phyloP scores from a whole-genome alignment of 2,888 invertebrate species.

The Platycheirus albimanus region DNA sequence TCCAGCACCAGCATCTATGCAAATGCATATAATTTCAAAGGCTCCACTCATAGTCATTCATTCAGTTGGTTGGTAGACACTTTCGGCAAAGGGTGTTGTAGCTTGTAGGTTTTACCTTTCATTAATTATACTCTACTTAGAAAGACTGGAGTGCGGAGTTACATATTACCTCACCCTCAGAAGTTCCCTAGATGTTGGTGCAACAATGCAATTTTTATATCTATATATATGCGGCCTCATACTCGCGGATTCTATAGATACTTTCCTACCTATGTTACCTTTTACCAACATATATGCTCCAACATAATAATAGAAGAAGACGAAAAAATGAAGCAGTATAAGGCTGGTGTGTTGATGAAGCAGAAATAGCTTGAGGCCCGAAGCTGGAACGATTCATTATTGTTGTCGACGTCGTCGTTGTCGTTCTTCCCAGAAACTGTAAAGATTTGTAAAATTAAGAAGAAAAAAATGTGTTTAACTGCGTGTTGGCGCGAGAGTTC shows the following conservation, averaged over 20 bases:
- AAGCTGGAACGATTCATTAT: conserved; percentile 61
- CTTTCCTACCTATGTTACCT: too few relatives aligned
- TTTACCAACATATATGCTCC: too few relatives aligned
- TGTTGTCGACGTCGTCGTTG: conserved; percentile 35
- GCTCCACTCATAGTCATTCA: conserved; percentile 12
- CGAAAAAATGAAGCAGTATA: conserved; percentile 56
- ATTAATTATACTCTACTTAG: conserved; percentile 76
- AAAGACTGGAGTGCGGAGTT: conserved; percentile 52
- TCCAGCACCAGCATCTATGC: conserved; percentile 3
- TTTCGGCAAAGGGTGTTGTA: conserved; percentile 64
- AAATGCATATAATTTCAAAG: conserved; percentile 8
- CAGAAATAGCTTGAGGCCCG: conserved; percentile 56
- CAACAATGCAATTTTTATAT: conserved; percentile 58
- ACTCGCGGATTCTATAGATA: too few relatives aligned
- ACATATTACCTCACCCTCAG: conserved; percentile 65
- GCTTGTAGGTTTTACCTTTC: conserved; percentile 75
- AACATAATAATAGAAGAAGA: conserved; percentile 39
- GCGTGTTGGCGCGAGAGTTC: conserved; percentile 39
- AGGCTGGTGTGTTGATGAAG: conserved; percentile 45
- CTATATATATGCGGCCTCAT: neutral
- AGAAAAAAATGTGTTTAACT: conserved; percentile 48
- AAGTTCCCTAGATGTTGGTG: conserved; percentile 41
- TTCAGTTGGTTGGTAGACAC: too few relatives aligned
- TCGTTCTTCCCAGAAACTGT: conserved; percentile 51
- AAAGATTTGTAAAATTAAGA: conserved; percentile 41